A percentile compares a stretch with the other conserved stretches of the same genome.
phyloP scores from a whole-genome alignment of 92 coral and sea anemone genomes.

The Siderastrea siderea region DNA sequence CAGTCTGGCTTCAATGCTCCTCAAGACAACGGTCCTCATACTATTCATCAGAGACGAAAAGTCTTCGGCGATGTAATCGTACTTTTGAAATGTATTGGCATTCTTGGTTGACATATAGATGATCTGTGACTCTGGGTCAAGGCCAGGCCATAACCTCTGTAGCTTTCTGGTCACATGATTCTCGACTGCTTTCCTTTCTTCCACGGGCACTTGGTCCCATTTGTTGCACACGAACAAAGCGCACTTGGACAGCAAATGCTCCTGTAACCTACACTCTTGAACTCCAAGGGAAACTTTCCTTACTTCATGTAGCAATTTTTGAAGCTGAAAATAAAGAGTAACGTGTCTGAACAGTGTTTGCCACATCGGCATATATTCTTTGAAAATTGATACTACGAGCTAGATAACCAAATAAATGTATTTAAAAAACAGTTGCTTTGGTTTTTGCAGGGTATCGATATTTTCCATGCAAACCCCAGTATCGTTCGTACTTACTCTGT shows the following conservation, averaged over 20 bases:
- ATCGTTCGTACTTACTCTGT: not conserved
- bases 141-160: not conserved
- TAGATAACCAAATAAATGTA: too few species aligned
- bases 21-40: not conserved
- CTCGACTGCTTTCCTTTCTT: not conserved
- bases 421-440: too few species aligned
- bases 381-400: too few species aligned
- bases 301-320: not conserved
- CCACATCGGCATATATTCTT: not conserved
- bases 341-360: not conserved
- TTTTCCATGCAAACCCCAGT: too few species aligned
- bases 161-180: not conserved
- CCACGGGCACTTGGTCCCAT: conserved; percentile 26
- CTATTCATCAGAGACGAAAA: not conserved
- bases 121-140: conserved; percentile 23
- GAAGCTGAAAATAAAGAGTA: not conserved
- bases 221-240: conserved; percentile 37
- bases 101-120: not conserved
- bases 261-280: not conserved
- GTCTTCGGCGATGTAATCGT: not conserved
- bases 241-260: conserved; percentile 4
- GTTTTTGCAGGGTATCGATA: too few species aligned
- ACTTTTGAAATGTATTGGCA: conserved; percentile 3
- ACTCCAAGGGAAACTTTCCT: not conserved
- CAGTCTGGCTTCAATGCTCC: conserved; percentile 9